Percentiles rank a stretch among this genome's conserved stretches.
These are phyloP conservation scores for Alloscopus bannaensis DNA, from an alignment of 2,888 invertebrate species.

Conservation along the genomic window DNA sequence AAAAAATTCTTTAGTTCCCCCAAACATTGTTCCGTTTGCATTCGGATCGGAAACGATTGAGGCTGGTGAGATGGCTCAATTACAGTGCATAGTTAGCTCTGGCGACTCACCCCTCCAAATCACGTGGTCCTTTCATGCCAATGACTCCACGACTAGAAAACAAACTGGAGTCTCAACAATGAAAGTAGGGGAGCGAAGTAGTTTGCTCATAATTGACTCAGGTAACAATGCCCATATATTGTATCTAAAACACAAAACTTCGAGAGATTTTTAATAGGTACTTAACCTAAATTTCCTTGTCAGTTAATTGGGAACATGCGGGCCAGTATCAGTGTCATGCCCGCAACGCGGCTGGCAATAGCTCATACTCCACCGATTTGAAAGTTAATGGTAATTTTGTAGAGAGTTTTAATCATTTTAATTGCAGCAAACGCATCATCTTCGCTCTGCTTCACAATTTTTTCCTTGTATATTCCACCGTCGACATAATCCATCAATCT, in stretches of 20 bases:
- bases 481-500: too few species aligned
- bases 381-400: constrained; percentile 80
- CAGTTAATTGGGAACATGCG: constrained; percentile 81
- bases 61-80: constrained; percentile 84
- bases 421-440: neutral
- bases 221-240: too few species aligned
- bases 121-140: constrained; percentile 85
- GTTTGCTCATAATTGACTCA: constrained; percentile 81
- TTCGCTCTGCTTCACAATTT: neutral
- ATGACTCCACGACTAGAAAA: constrained; percentile 71
- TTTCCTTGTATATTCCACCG: too few species aligned
- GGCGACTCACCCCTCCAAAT: constrained; percentile 88
- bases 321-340: constrained; percentile 85
- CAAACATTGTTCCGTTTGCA: constrained; percentile 79
- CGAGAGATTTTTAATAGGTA: too few species aligned
- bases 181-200: constrained; percentile 79
- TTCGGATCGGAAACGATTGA: constrained; percentile 84
- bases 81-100: constrained; percentile 83
- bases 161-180: constrained; percentile 79
- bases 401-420: neutral
- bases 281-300: too few species aligned
- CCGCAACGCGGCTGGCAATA: constrained; percentile 81
- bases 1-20: constrained; percentile 74
- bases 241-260: too few species aligned
- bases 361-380: constrained; percentile 80